phyloP scores from a whole-genome alignment of 2,113 vertebrate genomes.

The Calonectris borealis region DNA sequence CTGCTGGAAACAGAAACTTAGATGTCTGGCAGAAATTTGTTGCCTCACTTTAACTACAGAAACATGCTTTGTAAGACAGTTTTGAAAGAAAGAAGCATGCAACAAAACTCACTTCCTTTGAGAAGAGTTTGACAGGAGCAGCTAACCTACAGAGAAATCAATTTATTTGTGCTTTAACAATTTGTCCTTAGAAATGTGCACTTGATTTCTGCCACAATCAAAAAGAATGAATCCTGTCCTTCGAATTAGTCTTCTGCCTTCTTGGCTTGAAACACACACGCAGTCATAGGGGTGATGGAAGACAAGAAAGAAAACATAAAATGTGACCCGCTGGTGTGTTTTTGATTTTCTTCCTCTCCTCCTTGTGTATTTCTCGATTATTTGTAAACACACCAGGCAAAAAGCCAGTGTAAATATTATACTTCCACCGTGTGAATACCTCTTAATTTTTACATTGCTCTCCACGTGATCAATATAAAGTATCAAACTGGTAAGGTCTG shows the following conservation, averaged over 20 bases:
- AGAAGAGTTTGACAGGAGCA: not conserved
- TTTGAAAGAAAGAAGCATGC: not conserved
- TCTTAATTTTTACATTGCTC: not conserved
- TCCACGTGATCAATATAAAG: not conserved
- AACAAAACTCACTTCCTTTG: not conserved
- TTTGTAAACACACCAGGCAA: not conserved
- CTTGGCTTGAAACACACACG: not conserved
- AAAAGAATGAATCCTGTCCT: not conserved
- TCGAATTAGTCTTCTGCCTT: not conserved
- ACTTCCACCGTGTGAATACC: not conserved
- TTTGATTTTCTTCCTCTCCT: not conserved
- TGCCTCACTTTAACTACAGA: not conserved
- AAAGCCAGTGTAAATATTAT: not conserved
- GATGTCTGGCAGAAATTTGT: not conserved
- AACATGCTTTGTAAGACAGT: not conserved
- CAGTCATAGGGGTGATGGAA: accelerated
- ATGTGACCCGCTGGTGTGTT: accelerated
- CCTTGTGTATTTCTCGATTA: not conserved
- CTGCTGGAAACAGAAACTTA: not conserved
- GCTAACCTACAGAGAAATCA: not conserved
- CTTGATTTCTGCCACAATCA: not conserved
- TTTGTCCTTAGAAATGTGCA: accelerated
- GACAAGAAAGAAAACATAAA: not conserved
- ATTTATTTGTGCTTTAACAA: not conserved
- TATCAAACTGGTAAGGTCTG: not conserved